Base-by-base conservation (phyloP, 2,888 invertebrate species). In the Charanyca ferruginea region DNA sequence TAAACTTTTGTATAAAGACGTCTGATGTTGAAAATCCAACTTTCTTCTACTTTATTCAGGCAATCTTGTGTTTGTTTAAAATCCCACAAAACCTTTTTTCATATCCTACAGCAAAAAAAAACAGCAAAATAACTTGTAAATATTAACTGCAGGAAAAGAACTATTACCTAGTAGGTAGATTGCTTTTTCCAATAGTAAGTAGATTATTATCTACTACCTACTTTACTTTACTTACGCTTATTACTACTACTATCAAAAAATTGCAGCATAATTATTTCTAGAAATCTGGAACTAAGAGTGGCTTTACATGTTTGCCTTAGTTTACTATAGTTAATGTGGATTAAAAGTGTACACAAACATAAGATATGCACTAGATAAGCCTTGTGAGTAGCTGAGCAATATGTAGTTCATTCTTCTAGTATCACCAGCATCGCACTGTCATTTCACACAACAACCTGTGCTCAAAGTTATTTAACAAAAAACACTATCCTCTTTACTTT, bases 251-350 rank as follows among this genome's bases (percentile, higher is more conserved):
- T n/a, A n/a, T n/a, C n/a, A 68, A 54, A 28, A 61, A 47, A 68
- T 35, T 25, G 18, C 22, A 53, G 3, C n/a, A 9, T 58, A 66
- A 59, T 73, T 72, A 73, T 72, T 60, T 66, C 42, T 61, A 61
- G 7, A 52, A 48, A 47, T 53, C 73, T 44, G 42, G 52, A 55
- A 66, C 32, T 38, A 66, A 60, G 38, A 20, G 38, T 20, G 52
- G 25, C 47, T 48, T 66, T 38, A 42, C 6, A 9, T 66, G 60
- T 72, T 73, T 60, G 44, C 55, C 16, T 23, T 32, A 41, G 51
- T 65, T 65, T 47, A 25, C 25, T 41, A 59, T 41, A 54, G 57
- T 64, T 49, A 35, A 32, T 20, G 22, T 28, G 35, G 28, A 60
- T 72, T 60, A 54, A 13, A 22, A 23, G 25, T 47, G 23, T 35